Evolutionary conservation across 2,797 vertebrate species (phyloP).

Genomic region (Myoxocephalus aenaeus): DNA sequence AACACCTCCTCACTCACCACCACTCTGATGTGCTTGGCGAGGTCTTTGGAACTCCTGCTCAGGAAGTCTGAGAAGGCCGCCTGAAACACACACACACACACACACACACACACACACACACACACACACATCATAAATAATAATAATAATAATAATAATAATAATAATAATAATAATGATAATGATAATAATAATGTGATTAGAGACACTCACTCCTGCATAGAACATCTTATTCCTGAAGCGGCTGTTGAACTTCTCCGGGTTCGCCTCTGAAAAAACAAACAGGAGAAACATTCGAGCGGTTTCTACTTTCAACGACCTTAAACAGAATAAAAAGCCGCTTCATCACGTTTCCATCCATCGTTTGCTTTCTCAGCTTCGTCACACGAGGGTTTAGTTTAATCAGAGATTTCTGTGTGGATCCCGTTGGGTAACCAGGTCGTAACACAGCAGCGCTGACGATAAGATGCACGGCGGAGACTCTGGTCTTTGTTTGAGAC

Average conservation of each 20-base stretch:
- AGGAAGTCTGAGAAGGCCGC: constrained; percentile 97
- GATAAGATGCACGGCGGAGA: too few relatives aligned
- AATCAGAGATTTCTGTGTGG: not conserved
- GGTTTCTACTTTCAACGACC: not conserved
- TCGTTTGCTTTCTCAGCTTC: not conserved
- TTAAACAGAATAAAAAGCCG: not conserved
- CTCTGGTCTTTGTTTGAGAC: too few relatives aligned
- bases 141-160: not conserved
- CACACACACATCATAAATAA: not conserved
- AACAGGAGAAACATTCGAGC: constrained; percentile 18
- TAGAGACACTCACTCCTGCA: constrained; percentile 88
- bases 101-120: too few relatives aligned
- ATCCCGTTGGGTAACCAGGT: not conserved
- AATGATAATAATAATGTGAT: not conserved
- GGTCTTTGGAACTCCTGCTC: constrained; percentile 94
- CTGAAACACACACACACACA: constrained; percentile 83
- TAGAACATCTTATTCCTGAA: constrained; percentile 99
- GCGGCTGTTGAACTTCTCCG: constrained; percentile 98
- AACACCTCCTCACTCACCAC: constrained; percentile 85
- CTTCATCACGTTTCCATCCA: not conserved
- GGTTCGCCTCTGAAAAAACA: constrained; percentile 91
- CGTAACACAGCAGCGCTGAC: not conserved
- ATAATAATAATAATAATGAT: too few relatives aligned
- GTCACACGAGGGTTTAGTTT: not conserved
- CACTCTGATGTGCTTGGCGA: constrained; percentile 93